Base-by-base conservation (phyloP, 2,888 invertebrate genomes). In the Lasioglossum lativentre region DNA sequence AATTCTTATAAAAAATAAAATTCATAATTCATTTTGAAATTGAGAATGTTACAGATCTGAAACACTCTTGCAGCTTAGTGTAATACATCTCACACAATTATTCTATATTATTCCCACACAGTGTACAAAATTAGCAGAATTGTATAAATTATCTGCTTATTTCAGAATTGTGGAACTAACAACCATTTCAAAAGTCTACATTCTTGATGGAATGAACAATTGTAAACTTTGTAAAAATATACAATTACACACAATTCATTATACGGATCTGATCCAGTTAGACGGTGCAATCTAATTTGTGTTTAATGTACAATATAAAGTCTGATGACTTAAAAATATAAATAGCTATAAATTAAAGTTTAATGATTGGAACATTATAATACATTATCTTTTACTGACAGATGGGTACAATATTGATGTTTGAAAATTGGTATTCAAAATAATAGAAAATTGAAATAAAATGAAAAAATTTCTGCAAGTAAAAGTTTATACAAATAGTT, bases 111-210 rank as follows among this genome's bases (percentile, higher is more conserved):
- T 74, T 72, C 75, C 78, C 85, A 85, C 76, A 73, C 70, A 66
- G 82, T 85, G 81, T 86, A 86, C 59, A 86, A 79, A 86, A 85
- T 73, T 85, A 82, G 82, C 78, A 85, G 75, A 82, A 74, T 78
- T 81, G 42, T 87, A 89, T 79, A 89, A 83, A 87, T 71, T 23
- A 71, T 74, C 70, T 38, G 30, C 78, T 68, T 75, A 56, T 52
- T 82, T 85, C 70, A 66, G 70, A 81, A 82, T 85, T 78, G 78
- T 70, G 78, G 68, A 75, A 66, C 30, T 85, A 82, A 75, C 47
- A 78, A 78, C 71, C 56, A 78, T 68, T 47, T 88, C 72, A 76
- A 72, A 75, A 78, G 63, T 78, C 81, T 66, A 23, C 75, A 80
- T 77, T 72, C 66, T 78, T 40, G 4, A 68, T 70, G 81, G 75